phyloP scores from a whole-genome alignment of 2,113 vertebrate genomes.

The Hucho hucho region DNA sequence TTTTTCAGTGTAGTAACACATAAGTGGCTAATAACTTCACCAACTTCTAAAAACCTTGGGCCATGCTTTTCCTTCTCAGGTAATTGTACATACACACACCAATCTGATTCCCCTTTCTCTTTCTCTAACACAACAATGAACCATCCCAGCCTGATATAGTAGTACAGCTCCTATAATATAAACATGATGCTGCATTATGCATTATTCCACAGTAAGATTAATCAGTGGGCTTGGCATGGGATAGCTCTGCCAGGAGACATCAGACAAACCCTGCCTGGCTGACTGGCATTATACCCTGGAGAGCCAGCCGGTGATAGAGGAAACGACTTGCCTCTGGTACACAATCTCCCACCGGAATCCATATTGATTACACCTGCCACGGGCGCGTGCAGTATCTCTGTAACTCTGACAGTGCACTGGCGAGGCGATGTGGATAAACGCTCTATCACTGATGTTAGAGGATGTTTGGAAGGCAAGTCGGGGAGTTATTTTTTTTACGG shows the following conservation, averaged over 20 bases:
- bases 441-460: constrained; percentile 49
- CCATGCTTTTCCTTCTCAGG: too few relatives aligned
- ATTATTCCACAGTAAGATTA: constrained; percentile 61
- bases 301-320: constrained; percentile 46
- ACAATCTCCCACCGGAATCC: constrained; percentile 70
- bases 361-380: constrained; percentile 74
- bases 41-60: too few relatives aligned
- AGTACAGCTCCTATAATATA: constrained; percentile 25
- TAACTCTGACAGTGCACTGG: constrained; percentile 65
- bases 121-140: background rate
- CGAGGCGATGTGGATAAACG: constrained; percentile 67
- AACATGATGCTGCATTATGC: constrained; percentile 47
- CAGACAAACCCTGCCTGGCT: background rate
- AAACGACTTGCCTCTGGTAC: constrained; percentile 63
- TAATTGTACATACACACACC: too few relatives aligned
- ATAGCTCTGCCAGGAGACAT: constrained; percentile 47
- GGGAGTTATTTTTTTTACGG: constrained; percentile 16
- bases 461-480: constrained; percentile 46
- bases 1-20: too few relatives aligned
- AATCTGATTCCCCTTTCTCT: too few relatives aligned
- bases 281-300: constrained; percentile 42
- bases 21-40: too few relatives aligned
- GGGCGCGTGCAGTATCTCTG: constrained; percentile 63
- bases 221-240: constrained; percentile 43
- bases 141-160: constrained; percentile 31